phyloP scores from a whole-genome alignment of 2,113 vertebrate species.

The Sinocyclocheilus anshuiensis region DNA sequence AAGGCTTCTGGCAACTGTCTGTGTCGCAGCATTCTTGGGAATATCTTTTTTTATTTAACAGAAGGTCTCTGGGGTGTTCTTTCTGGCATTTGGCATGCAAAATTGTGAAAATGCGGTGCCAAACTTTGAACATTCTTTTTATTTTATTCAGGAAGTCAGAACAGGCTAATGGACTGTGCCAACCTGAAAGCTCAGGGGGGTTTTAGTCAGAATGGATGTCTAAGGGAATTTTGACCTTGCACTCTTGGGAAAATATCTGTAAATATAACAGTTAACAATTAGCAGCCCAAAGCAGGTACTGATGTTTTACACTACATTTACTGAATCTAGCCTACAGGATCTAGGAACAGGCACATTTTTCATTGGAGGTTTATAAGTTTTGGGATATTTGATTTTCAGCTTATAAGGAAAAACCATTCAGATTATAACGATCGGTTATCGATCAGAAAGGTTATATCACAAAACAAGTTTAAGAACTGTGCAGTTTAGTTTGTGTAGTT shows the following conservation, averaged over 20 bases:
- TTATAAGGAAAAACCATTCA: background rate
- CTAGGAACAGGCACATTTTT: background rate
- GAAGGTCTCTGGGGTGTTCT: too few species aligned
- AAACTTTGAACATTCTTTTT: too few species aligned
- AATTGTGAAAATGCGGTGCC: too few species aligned
- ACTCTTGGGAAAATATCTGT: background rate
- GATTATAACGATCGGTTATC: background rate
- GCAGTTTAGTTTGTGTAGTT: background rate
- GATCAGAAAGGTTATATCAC: background rate
- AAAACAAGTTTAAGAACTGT: background rate
- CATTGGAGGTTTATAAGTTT: background rate
- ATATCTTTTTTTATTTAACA: too few species aligned
- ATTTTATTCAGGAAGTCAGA: background rate
- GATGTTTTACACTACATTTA: background rate
- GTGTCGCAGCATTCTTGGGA: too few species aligned
- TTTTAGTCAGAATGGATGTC: background rate
- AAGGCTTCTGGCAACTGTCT: too few species aligned
- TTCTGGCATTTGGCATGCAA: too few species aligned
- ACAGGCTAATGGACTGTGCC: background rate
- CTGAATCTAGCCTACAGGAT: background rate
- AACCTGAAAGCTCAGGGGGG: background rate
- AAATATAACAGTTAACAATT: background rate
- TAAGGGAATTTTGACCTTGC: background rate
- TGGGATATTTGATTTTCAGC: background rate
- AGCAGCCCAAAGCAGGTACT: background rate